These are phyloP conservation scores for Agonopterix arenella DNA, from an alignment of 2,888 invertebrate species.

Conservation along the genomic window DNA sequence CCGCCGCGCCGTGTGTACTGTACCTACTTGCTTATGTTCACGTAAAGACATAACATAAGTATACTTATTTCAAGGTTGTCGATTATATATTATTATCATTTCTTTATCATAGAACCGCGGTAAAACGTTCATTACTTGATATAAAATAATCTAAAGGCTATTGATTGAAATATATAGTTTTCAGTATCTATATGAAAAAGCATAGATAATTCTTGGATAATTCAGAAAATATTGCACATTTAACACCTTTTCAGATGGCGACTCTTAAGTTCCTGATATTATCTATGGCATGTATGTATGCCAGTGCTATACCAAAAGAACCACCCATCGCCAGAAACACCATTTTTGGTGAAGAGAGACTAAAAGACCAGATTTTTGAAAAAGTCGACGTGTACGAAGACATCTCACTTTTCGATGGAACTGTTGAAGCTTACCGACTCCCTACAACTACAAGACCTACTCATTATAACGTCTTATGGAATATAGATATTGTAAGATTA, in stretches of 20 bases:
- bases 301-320: constrained; percentile 29
- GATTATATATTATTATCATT: too few species aligned
- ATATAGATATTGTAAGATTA: constrained; percentile 42
- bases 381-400: constrained; percentile 24
- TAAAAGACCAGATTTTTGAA: constrained; percentile 53
- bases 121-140: too few species aligned
- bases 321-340: constrained; percentile 37
- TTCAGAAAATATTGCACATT: too few species aligned
- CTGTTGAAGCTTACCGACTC: constrained; percentile 49
- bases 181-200: too few species aligned
- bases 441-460: constrained; percentile 67
- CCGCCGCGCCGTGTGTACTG: too few species aligned
- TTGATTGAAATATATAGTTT: too few species aligned
- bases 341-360: constrained; percentile 55
- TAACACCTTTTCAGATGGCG: constrained; percentile 48
- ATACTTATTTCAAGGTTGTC: too few species aligned
- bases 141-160: too few species aligned
- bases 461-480: constrained; percentile 68
- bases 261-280: constrained; percentile 34
- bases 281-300: constrained; percentile 29
- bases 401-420: constrained; percentile 14
- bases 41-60: too few species aligned
- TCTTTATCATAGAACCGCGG: too few species aligned
- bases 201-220: too few species aligned
- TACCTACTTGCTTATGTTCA: too few species aligned